phyloP scores from a whole-genome alignment of 2,797 vertebrate species.

The Eospalax fontanierii region DNA sequence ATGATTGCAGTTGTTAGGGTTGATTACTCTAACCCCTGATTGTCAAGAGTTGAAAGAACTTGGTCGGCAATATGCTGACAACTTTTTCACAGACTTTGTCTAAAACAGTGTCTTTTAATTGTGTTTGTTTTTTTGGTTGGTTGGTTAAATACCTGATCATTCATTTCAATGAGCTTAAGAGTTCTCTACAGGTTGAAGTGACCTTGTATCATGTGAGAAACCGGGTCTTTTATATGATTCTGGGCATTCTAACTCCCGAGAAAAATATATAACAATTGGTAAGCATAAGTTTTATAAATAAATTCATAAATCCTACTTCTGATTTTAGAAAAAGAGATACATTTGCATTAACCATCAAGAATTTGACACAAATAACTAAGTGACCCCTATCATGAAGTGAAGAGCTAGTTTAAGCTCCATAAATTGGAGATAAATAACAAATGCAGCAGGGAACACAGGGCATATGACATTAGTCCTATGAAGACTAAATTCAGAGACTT shows the following conservation, averaged over 20 bases:
- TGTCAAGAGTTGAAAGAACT: conserved; percentile 28
- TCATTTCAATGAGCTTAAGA: background rate
- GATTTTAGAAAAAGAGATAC: conserved; percentile 64
- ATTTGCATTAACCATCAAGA: conserved; percentile 30
- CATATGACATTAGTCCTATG: conserved; percentile 57
- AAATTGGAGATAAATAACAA: conserved; percentile 52
- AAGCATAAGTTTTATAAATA: conserved; percentile 46
- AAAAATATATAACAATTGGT: background rate
- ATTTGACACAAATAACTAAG: conserved; percentile 49
- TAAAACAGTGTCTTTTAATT: background rate
- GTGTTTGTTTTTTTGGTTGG: background rate
- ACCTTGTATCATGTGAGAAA: background rate
- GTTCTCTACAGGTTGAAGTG: background rate
- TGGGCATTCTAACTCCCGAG: background rate
- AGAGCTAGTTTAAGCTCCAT: conserved; percentile 38
- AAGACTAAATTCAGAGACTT: conserved; percentile 70
- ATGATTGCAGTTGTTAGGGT: conserved; percentile 9
- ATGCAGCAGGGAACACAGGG: conserved; percentile 48
- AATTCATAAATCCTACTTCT: background rate
- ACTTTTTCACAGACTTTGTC: background rate
- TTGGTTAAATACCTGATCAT: background rate
- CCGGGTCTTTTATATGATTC: background rate
- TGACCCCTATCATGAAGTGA: background rate
- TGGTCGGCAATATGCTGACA: background rate
- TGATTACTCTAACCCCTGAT: conserved; percentile 30